Evolutionary conservation across 2,888 invertebrate species (phyloP), one percentile per base, ranked within the genome.

Genomic region (Cyclophora albipunctata): DNA sequence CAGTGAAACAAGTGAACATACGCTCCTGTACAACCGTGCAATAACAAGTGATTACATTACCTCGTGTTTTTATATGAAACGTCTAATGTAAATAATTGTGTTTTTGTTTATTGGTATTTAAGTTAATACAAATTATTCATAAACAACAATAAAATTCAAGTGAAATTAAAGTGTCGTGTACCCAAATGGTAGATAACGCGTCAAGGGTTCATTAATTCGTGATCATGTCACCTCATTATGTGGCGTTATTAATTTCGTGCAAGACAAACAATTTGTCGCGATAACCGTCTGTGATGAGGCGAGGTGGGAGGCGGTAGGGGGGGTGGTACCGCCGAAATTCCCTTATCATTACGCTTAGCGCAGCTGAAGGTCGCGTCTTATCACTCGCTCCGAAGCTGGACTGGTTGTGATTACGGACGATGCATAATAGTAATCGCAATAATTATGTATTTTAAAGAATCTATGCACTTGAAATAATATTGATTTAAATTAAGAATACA

Each of bases 351-450:
- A 65, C 70, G 77, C 74, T 78, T 75, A 80, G 74, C 75, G 68
- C 73, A 62, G 65, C 66, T 58, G 85, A 87, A 87, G 87, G 87
- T 81, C 85, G 75, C 69, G 64, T 61, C 74, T 80, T 86, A 86
- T 87, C 86, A 79, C 62, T 37, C 66, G 75, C 77, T 70, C 63
- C 69, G 67, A 69, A 63, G 66, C 75, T 77, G 67, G 66, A 80
- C 83, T 79, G 73, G 78, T 75, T 79, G 71, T 71, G 80, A 84
- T 82, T 80, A 78, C 67, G 72, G 74, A 72, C 74, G 69, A 64
- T 78, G 77, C 75, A 76, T 67, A 67, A 53, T 64, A 59, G 57
- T 56, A 53, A 54, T 45, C 20, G 20, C 20, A 20, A 51, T 53
- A 53, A 50, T 50, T 45, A 40, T 20, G 20, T 20, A 20, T 20